Evolutionary conservation across 1,140 invertebrate species (phyloP).

Genomic region (Heliconius himera): DNA sequence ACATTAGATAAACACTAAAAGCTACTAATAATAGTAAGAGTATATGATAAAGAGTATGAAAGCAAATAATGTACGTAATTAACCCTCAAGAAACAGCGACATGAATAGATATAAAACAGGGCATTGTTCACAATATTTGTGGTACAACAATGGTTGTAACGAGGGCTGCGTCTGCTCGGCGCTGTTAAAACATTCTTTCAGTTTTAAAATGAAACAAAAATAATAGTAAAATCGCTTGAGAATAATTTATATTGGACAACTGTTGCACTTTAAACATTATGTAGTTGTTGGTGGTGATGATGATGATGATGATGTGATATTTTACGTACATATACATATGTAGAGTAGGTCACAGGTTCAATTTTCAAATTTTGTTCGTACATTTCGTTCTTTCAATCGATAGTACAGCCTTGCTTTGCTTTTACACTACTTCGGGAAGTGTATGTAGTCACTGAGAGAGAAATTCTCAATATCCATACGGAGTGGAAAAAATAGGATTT

Average conservation of each 20-base stretch:
- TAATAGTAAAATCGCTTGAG: not conserved
- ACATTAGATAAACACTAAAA: no score
- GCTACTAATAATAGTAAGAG: no score
- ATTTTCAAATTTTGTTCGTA: no score
- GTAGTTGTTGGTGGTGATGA: not conserved
- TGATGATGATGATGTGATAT: not conserved
- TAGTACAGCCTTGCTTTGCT: no score
- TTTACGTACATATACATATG: no score
- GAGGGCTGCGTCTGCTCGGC: not conserved
- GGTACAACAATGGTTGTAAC: constrained; percentile 5
- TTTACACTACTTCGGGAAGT: no score
- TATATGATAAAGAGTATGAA: not conserved
- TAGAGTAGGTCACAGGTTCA: no score
- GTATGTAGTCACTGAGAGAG: no score
- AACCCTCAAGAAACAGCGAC: constrained; percentile 6
- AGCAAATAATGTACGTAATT: constrained; percentile 4
- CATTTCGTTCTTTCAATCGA: no score
- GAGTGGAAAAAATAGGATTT: no score
- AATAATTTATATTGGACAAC: not conserved
- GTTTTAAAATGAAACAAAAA: constrained; percentile 1
- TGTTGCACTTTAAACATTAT: not conserved
- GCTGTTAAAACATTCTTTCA: not conserved
- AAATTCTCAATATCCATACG: no score
- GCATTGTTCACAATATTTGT: constrained; percentile 8
- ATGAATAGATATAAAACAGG: constrained; percentile 8